Evolutionary conservation across 1,140 invertebrate species (phyloP), one percentile per base, ranked within the genome.

Genomic region (Drosophila sp.): DNA sequence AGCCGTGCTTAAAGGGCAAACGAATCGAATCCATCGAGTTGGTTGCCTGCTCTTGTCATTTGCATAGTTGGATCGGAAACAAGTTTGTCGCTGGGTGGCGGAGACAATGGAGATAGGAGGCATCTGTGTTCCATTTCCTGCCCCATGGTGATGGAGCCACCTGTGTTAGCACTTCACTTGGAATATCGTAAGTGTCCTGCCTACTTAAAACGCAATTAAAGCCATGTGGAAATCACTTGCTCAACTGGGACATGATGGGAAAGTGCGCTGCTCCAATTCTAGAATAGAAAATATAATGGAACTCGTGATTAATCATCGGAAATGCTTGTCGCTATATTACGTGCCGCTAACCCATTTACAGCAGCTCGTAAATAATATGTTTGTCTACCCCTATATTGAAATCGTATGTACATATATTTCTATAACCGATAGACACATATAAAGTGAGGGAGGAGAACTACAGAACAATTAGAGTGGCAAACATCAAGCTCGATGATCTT

Each of bases 311-410:
- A 77, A 74, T 87, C 63, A 72, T 74, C 79, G 83, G 83, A 87
- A 87, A 73, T 70, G 76, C 69, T 64, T 87, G 83, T 89, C 83
- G 83, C 76, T 73, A 72, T 76, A 86, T 82, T 76, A 87, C 69
- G 78, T 87, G 82, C 65, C 72, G 83, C 72, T 83, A 89, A 89
- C 83, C 83, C 83, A 87, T 87, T 89, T 89, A 69, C 76, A 72
- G 72, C 83, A 87, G 83, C 59, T 89, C 83, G 69, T 87, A 87
- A 87, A 87, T 80, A 80, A 89, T 51, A 41, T 41, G 45, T 45
- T 46, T 34, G 43, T 41, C 63, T 59, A 54, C 54, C 63, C 70
- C 46, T 62, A 45, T 41, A 13, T n/a, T 16, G 46, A 50, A 41
- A 50, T 36, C 53, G 38, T 56, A 45, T n/a, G n/a, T n/a, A n/a